These are phyloP conservation scores for Neostethus bicornis DNA, from an alignment of 2,797 vertebrate genomes.

Conservation along the genomic window DNA sequence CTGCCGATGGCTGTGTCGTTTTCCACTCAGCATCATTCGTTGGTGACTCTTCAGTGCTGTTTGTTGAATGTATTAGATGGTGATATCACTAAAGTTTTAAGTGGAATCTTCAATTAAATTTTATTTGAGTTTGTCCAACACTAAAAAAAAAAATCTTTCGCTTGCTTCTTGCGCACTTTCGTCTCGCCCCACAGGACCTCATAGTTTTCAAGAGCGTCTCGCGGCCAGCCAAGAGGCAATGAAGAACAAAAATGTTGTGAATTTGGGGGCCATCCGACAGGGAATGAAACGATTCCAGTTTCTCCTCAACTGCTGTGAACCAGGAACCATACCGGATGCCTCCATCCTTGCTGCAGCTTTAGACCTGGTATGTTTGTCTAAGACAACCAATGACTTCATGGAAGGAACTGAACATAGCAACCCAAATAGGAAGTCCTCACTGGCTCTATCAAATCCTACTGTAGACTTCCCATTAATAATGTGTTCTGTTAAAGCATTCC, in stretches of 20 bases:
- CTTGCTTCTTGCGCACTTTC: slow-evolving; percentile 16
- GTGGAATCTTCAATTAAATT: slow-evolving; percentile 7
- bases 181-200: slow-evolving; percentile 84
- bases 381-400: too few relatives aligned
- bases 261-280: slow-evolving; percentile 95
- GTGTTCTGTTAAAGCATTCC: too few relatives aligned
- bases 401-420: too few relatives aligned
- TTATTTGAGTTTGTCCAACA: not conserved
- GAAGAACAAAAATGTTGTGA: slow-evolving; percentile 96
- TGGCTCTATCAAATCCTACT: too few relatives aligned
- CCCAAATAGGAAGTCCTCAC: too few relatives aligned
- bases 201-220: slow-evolving; percentile 93
- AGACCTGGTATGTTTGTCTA: slow-evolving; percentile 85
- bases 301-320: slow-evolving; percentile 97
- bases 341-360: slow-evolving; percentile 96
- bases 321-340: slow-evolving; percentile 96
- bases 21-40: slow-evolving; percentile 60
- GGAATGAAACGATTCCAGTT: slow-evolving; percentile 99
- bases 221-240: slow-evolving; percentile 91
- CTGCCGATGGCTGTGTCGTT: slow-evolving; percentile 58
- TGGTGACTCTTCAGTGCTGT: slow-evolving; percentile 43
- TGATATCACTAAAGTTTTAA: slow-evolving; percentile 37
- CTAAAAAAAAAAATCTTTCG: not conserved
- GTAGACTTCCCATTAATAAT: too few relatives aligned
- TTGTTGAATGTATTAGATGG: slow-evolving; percentile 48